Base-by-base conservation (phyloP, 2,888 invertebrate species). In the Scrobipalpa atriplicella region DNA sequence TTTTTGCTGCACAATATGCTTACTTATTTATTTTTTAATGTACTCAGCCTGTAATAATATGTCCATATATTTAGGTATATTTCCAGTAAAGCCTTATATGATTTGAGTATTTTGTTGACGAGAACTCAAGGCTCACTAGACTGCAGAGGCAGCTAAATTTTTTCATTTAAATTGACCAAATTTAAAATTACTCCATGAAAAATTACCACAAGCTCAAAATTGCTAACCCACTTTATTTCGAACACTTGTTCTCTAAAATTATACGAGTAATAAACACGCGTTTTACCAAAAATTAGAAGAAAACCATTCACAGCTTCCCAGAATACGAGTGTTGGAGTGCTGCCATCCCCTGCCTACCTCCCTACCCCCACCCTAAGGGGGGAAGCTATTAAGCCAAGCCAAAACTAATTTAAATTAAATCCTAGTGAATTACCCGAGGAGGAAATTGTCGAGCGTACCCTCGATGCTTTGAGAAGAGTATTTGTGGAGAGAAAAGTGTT, bases 381-480 rank as follows among this genome's bases (percentile, higher is more conserved):
- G 77, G 97, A 95, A 84, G 98, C 98, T 88, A 98, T 93, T 82
- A 96, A 95, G 77, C 98, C 98, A 93, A 99, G 99, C 90, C 97
- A 90, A 94, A 95, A 94, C 94, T 94, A 95, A 95, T 94, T 95
- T 95, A 94, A 95, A 95, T 95, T 94, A 95, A 95, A 95, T 95
- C 95, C 94, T 94, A 94, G 94, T 94, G 95, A 94, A 95, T 95
- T 95, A 94, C 94, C 94, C 86, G 90, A 91, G 84, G 92, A 92
- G 92, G 92, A 92, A 92, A 92, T 92, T 92, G 92, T 90, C 92
- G 90, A 90, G 92, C 89, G 89, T 84, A 90, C 92, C 92, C 92
- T 86, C 89, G 86, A 74, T 85, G 86, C 89, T 90, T 84, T 83
- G 86, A 80, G 85, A 86, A 82, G 79, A 71, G 89, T 86, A 91